Conservation (phyloP, 1,140 invertebrate genomes). For the Mactra quadrangularis region DNA sequence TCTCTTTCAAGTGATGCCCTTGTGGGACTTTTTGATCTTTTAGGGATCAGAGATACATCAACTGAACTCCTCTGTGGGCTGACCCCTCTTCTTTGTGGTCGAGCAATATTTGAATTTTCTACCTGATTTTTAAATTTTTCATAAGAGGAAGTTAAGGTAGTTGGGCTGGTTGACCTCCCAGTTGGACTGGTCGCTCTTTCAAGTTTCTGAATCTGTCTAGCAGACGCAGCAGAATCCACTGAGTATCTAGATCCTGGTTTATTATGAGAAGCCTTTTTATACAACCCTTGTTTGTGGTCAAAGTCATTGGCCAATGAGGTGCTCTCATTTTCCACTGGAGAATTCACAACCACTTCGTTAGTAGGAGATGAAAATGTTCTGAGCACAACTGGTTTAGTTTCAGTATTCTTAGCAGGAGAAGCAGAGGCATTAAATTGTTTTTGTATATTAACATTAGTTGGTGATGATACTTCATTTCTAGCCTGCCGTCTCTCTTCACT, state of each 20-base stretch:
- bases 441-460: slow-evolving; percentile 33
- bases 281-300: slow-evolving; percentile 41
- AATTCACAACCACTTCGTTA: slow-evolving; percentile 24
- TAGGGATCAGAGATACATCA: slow-evolving; percentile 49
- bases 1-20: slow-evolving; percentile 45
- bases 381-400: slow-evolving; percentile 12
- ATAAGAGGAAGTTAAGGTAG: slow-evolving; percentile 29
- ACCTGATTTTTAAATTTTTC: slow-evolving; percentile 58
- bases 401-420: not conserved
- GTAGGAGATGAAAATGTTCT: slow-evolving; percentile 46
- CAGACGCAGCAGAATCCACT: slow-evolving; percentile 37
- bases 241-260: slow-evolving; percentile 9
- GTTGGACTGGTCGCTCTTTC: slow-evolving; percentile 55
- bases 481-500: slow-evolving; percentile 49
- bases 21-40: slow-evolving; percentile 53
- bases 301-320: not conserved
- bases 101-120: slow-evolving; percentile 36
- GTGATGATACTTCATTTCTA: slow-evolving; percentile 7
- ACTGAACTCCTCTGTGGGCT: slow-evolving; percentile 45
- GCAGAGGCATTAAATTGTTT: slow-evolving; percentile 51
- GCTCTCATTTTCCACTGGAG: slow-evolving; percentile 4
- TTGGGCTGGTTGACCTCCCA: slow-evolving; percentile 43
- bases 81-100: slow-evolving; percentile 13
- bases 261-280: slow-evolving; percentile 14
- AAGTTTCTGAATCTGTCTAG: slow-evolving; percentile 59